Conservation (phyloP, 2,113 vertebrate species). For the Toxostoma redivivum region DNA sequence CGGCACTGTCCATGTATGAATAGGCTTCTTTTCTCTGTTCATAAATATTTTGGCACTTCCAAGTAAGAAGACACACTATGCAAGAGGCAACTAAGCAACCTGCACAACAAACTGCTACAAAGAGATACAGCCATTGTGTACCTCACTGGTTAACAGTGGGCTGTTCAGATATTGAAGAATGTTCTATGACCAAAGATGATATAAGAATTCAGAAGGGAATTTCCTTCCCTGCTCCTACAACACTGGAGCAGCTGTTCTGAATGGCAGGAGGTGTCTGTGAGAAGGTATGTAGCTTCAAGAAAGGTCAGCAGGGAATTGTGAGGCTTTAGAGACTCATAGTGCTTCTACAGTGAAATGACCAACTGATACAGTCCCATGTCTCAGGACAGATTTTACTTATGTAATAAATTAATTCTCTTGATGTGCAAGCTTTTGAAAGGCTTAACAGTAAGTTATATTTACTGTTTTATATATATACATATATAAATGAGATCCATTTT, state of each 20-base stretch:
- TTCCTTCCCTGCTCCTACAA: background rate
- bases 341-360: background rate
- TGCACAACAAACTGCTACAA: background rate
- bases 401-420: background rate
- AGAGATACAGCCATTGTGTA: background rate
- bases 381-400: background rate
- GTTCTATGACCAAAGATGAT: background rate
- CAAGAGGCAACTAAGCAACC: background rate
- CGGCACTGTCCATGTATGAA: background rate
- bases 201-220: background rate
- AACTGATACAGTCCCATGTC: background rate
- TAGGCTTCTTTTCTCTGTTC: background rate
- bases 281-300: background rate
- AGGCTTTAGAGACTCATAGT: background rate
- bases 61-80: background rate
- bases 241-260: background rate
- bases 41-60: constrained; percentile 50
- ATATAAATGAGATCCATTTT: background rate
- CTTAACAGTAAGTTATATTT: background rate
- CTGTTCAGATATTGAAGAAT: background rate
- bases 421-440: background rate
- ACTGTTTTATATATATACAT: background rate
- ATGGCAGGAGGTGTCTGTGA: background rate
- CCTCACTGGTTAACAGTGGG: background rate
- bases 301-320: background rate